These are phyloP conservation scores for Drosophila insularis DNA, from an alignment of 1,140 invertebrate genomes.

Conservation along the genomic window DNA sequence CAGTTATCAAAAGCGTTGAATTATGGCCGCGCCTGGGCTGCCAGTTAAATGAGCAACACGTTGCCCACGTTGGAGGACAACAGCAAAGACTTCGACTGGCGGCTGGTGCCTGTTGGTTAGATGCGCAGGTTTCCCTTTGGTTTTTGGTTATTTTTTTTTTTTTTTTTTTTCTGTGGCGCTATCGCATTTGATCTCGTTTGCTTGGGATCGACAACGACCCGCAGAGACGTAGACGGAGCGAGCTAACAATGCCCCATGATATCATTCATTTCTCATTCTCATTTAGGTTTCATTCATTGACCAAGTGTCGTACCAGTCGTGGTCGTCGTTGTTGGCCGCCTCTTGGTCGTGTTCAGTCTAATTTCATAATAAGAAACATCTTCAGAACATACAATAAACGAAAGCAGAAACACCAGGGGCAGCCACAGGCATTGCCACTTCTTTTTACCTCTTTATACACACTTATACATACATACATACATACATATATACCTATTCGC, in stretches of 20 bases:
- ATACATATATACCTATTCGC: slow-evolving; percentile 16
- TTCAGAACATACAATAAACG: slow-evolving; percentile 62
- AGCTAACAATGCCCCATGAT: slow-evolving; percentile 74
- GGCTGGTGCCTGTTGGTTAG: slow-evolving; percentile 5
- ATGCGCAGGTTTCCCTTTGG: slow-evolving; percentile 37
- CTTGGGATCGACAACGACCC: slow-evolving; percentile 57
- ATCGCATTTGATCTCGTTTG: slow-evolving; percentile 82
- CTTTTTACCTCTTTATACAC: slow-evolving; percentile 15
- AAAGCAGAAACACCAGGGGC: slow-evolving; percentile 35
- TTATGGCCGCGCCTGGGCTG: slow-evolving; percentile 70
- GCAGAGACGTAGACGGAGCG: slow-evolving; percentile 44
- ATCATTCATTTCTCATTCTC: slow-evolving; percentile 76
- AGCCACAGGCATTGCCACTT: slow-evolving; percentile 39
- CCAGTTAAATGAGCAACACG: slow-evolving; percentile 78
- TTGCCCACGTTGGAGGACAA: slow-evolving; percentile 25
- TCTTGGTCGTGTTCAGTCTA: slow-evolving; percentile 60
- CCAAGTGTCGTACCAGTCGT: slow-evolving; percentile 61
- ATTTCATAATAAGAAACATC: slow-evolving; percentile 81
- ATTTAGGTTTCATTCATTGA: slow-evolving; percentile 77
- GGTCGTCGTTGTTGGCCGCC: slow-evolving; percentile 4
- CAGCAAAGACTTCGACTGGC: slow-evolving; percentile 3
- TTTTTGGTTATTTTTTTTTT: not conserved
- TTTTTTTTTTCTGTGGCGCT: slow-evolving; percentile 69
- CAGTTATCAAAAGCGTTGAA: slow-evolving; percentile 79
- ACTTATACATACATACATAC: slow-evolving; percentile 15